Percentiles rank a stretch among this genome's conserved stretches.
These are phyloP conservation scores for Euphonia xanthogaster DNA, from an alignment of 2,797 vertebrate genomes.

Conservation along the genomic window DNA sequence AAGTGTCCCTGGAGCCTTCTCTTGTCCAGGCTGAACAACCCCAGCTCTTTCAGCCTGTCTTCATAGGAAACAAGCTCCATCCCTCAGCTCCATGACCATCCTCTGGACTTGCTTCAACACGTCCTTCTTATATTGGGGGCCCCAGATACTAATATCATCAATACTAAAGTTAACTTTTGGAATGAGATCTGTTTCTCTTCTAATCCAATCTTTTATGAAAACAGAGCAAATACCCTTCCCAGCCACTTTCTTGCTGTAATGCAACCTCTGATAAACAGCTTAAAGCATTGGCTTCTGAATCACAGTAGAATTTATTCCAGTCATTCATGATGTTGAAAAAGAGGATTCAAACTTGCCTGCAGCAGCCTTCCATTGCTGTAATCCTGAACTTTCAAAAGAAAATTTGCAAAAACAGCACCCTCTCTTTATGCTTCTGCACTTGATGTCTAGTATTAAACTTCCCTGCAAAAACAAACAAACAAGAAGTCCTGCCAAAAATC, in stretches of 20 bases:
- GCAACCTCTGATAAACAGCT: conserved; percentile 59
- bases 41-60: not conserved
- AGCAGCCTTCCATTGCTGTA: conserved; percentile 21
- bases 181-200: not conserved
- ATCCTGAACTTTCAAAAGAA: conserved; percentile 17
- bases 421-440: not conserved
- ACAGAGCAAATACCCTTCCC: conserved; percentile 28
- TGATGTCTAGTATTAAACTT: not conserved
- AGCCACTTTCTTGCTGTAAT: conserved; percentile 29
- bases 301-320: conserved; percentile 29
- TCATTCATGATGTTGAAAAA: conserved; percentile 11
- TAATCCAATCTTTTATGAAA: conserved; percentile 22
- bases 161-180: conserved; percentile 1
- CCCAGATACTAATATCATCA: not conserved
- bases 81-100: not conserved
- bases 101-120: not conserved
- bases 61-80: not conserved
- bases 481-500: conserved; percentile 19
- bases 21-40: not conserved
- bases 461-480: conserved; percentile 12
- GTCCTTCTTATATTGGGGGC: not conserved
- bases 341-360: conserved; percentile 48
- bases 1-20: not conserved
- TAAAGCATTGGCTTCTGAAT: conserved; percentile 39
- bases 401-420: not conserved